Percentiles rank a stretch among this genome's conserved stretches.
Conservation (phyloP, 2,888 invertebrate genomes). For the Neoascia interrupta region DNA sequence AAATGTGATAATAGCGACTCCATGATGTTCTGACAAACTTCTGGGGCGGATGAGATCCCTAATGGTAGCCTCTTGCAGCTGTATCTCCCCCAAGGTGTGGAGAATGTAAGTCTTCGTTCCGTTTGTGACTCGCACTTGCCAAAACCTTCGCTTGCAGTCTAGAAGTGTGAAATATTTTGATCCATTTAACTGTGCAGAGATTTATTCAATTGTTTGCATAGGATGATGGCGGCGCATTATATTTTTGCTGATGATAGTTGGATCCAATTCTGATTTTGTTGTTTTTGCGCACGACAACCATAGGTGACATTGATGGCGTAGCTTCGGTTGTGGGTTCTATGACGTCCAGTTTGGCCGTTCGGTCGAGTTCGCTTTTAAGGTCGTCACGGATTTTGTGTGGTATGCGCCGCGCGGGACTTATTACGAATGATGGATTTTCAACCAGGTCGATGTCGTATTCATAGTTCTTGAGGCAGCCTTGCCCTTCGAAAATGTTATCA, state of each 20-base stretch:
- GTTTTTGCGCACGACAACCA: slow-evolving; percentile 5
- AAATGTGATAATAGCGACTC: slow-evolving; percentile 4
- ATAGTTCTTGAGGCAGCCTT: slow-evolving; percentile 45
- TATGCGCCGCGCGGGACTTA: slow-evolving; percentile 28
- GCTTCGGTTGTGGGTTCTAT: too few relatives aligned
- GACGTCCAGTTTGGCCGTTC: slow-evolving; percentile 3
- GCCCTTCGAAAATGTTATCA: slow-evolving; percentile 1
- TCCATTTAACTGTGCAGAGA: slow-evolving; percentile 7
- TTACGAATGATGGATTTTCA: slow-evolving; percentile 15
- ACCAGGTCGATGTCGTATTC: slow-evolving; percentile 42
- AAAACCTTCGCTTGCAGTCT: slow-evolving; percentile 19
- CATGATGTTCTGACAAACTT: slow-evolving; percentile 33
- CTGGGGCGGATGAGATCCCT: slow-evolving; percentile 14
- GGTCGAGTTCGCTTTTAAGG: slow-evolving; percentile 11
- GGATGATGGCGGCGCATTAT: too few relatives aligned
- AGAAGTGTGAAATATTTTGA: slow-evolving; percentile 7
- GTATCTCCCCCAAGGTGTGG: slow-evolving; percentile 16
- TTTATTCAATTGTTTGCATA: slow-evolving; percentile 21
- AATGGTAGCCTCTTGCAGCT: slow-evolving; percentile 3
- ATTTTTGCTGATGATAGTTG: slow-evolving; percentile 1
- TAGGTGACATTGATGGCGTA: neutral
- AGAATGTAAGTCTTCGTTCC: slow-evolving; percentile 13
- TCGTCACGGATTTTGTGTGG: neutral
- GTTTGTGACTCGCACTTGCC: slow-evolving; percentile 15
- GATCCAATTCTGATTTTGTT: slow-evolving; percentile 8